phyloP scores from a whole-genome alignment of 2,113 vertebrate species.

The Empidonax traillii region DNA sequence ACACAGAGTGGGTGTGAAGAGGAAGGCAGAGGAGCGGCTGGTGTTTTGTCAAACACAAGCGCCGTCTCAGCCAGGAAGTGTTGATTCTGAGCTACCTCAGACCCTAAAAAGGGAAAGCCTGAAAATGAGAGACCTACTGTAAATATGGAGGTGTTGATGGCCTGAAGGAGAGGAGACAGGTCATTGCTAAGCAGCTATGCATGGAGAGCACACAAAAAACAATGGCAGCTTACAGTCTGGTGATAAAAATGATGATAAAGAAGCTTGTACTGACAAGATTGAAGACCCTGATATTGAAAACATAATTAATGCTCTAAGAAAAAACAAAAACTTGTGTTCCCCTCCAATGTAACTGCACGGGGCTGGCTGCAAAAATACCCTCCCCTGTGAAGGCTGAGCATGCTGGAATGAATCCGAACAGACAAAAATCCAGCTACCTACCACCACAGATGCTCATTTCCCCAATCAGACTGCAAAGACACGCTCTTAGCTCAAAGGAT shows the following conservation, averaged over 20 bases:
- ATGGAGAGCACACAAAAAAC: background rate
- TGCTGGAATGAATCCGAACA: rapidly evolving
- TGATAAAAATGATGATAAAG: background rate
- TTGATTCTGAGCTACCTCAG: conserved; percentile 9
- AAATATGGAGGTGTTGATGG: conserved; percentile 5
- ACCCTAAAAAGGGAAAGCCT: background rate
- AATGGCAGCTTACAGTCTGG: background rate
- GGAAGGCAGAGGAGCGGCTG: background rate
- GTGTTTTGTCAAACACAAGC: background rate
- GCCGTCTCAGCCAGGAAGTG: background rate
- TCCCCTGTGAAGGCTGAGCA: background rate
- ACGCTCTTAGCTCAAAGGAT: background rate
- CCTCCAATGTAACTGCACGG: background rate
- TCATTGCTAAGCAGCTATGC: background rate
- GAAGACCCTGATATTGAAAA: background rate
- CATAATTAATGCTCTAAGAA: background rate
- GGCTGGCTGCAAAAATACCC: background rate
- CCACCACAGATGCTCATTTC: background rate
- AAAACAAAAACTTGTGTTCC: background rate
- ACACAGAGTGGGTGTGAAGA: conserved; percentile 16
- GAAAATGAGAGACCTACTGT: background rate
- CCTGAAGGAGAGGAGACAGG: background rate
- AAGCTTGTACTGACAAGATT: background rate
- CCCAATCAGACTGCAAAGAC: background rate
- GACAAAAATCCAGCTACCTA: background rate